Percentiles rank a stretch among this genome's conserved stretches.
Evolutionary conservation across 2,797 vertebrate genomes (phyloP).

Genomic region (Microchirus variegatus): DNA sequence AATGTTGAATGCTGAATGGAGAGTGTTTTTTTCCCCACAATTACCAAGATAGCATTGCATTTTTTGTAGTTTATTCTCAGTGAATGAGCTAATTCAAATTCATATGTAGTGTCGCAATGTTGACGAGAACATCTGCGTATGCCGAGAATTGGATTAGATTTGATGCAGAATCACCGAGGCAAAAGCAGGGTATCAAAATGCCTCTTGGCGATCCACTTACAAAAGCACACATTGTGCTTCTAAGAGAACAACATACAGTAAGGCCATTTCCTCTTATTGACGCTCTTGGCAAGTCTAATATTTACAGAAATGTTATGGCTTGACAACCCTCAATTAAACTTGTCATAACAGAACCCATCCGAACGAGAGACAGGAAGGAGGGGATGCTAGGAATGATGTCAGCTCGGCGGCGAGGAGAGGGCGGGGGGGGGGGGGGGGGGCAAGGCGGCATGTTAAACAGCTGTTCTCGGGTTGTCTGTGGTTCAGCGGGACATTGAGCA

Average conservation of each 20-base stretch:
- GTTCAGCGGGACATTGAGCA: constrained; percentile 39
- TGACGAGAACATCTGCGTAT: constrained; percentile 18
- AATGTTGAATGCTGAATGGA: background rate
- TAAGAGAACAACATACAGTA: constrained; percentile 68
- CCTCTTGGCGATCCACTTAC: constrained; percentile 71
- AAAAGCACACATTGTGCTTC: constrained; percentile 80
- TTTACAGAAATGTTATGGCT: constrained; percentile 84
- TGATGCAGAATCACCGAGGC: constrained; percentile 42
- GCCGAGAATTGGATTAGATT: constrained; percentile 41
- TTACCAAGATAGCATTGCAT: constrained; percentile 3
- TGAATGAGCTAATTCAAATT: constrained; percentile 11
- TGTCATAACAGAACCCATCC: constrained; percentile 86
- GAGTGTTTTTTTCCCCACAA: background rate
- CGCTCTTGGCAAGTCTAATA: constrained; percentile 82
- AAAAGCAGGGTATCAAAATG: constrained; percentile 66
- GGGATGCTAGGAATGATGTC: constrained; percentile 78
- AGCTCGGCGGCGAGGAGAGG: constrained; percentile 49
- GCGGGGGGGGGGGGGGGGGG: constrained; percentile 36
- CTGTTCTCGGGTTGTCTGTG: constrained; percentile 68
- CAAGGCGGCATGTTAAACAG: constrained; percentile 69
- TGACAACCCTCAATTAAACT: constrained; percentile 87
- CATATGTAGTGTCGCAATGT: background rate
- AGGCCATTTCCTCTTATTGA: constrained; percentile 80
- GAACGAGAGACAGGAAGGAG: constrained; percentile 79
- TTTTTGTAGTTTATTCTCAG: constrained; percentile 15